Conservation (phyloP, 2,113 vertebrate species). For the Sinocyclocheilus rhinocerous region DNA sequence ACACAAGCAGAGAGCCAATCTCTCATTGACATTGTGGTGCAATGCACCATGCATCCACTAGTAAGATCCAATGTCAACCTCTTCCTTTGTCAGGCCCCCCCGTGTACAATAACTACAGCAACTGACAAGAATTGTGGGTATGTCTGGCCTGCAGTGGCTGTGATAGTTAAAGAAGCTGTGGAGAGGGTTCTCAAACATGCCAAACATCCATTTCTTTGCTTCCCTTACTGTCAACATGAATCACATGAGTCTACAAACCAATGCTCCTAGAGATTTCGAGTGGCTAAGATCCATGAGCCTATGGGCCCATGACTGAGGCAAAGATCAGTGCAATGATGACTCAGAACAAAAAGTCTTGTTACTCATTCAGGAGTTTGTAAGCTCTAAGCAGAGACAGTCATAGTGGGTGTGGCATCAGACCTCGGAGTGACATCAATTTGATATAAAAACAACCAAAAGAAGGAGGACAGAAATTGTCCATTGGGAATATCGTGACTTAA, state of each 20-base stretch:
- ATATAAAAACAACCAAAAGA: too few relatives aligned
- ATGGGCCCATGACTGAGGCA: too few relatives aligned
- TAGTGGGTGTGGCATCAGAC: too few relatives aligned
- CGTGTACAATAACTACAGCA: slow-evolving; percentile 28
- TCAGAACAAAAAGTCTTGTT: too few relatives aligned
- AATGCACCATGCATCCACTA: slow-evolving; percentile 17
- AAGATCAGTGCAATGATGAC: too few relatives aligned
- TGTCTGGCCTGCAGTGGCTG: not conserved
- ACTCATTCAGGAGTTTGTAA: too few relatives aligned
- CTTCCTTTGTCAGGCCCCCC: not conserved
- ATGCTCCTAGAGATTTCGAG: not conserved
- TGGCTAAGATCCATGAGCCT: not conserved
- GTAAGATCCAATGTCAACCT: not conserved
- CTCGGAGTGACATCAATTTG: too few relatives aligned
- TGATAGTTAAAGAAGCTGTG: slow-evolving; percentile 5
- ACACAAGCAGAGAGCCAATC: slow-evolving; percentile 39
- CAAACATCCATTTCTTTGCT: slow-evolving; percentile 16
- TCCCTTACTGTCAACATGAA: slow-evolving; percentile 17
- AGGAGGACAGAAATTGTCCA: too few relatives aligned
- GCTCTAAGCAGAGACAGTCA: too few relatives aligned
- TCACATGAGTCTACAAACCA: slow-evolving; percentile 11
- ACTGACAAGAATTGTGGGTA: slow-evolving; percentile 21
- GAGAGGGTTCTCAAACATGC: not conserved
- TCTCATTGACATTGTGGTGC: slow-evolving; percentile 21
- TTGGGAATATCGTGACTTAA: too few relatives aligned